Evolutionary conservation across 2,888 invertebrate species (phyloP).

Genomic region (Sipha maydis): DNA sequence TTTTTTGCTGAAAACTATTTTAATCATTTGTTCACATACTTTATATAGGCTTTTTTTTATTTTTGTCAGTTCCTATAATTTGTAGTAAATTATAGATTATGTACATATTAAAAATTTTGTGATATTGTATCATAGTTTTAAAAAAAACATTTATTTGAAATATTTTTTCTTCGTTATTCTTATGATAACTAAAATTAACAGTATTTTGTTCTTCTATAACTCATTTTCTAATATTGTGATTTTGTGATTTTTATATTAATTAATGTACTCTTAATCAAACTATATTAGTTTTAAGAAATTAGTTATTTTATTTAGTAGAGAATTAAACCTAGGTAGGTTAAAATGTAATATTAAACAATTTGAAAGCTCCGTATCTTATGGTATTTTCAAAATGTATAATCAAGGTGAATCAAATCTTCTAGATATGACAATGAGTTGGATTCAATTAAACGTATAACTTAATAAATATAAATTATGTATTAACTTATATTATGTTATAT

Average conservation of each 20-base stretch:
- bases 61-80: no score
- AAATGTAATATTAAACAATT: slow-evolving; percentile 71
- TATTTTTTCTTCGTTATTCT: background rate
- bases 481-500: background rate
- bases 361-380: slow-evolving; percentile 70
- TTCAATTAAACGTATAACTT: slow-evolving; percentile 1
- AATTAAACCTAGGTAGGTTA: slow-evolving; percentile 67
- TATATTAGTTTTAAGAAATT: background rate
- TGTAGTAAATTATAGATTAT: no score
- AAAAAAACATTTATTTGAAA: background rate
- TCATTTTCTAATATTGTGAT: background rate
- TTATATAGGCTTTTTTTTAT: no score
- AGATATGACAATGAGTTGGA: slow-evolving; percentile 65
- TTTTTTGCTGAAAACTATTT: no score
- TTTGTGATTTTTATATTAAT: background rate
- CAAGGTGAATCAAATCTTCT: slow-evolving; percentile 70
- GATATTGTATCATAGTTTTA: no score
- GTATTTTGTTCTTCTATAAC: background rate
- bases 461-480: background rate
- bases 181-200: background rate
- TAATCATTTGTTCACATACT: no score
- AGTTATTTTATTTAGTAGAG: slow-evolving; percentile 57
- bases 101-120: no score
- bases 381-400: slow-evolving; percentile 70
- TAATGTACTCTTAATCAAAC: background rate